These are phyloP conservation scores for Chiroxiphia lanceolata DNA, from an alignment of 2,797 vertebrate genomes.

Conservation along the genomic window DNA sequence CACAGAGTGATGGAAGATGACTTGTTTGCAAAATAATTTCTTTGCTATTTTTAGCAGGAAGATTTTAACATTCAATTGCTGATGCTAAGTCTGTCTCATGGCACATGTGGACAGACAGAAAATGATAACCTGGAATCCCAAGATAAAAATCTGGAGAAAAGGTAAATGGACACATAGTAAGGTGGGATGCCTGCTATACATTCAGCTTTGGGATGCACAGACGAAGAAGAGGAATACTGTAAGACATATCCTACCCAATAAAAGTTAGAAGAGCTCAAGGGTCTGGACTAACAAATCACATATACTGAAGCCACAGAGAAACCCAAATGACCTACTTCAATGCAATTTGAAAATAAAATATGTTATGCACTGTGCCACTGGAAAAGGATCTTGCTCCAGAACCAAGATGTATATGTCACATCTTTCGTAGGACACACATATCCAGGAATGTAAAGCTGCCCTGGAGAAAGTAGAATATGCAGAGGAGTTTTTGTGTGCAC, in stretches of 20 bases:
- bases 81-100: not conserved
- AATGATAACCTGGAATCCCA: not conserved
- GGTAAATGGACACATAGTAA: not conserved
- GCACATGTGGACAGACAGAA: not conserved
- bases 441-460: not conserved
- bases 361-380: not conserved
- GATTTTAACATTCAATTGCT: not conserved
- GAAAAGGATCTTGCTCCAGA: not conserved
- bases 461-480: not conserved
- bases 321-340: not conserved
- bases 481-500: not conserved
- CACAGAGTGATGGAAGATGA: not conserved
- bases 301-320: not conserved
- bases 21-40: not conserved
- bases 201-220: not conserved
- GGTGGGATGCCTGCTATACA: not conserved
- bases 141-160: not conserved
- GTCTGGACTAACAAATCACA: not conserved
- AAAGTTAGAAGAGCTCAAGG: not conserved
- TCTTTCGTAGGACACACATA: not conserved
- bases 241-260: not conserved
- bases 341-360: not conserved
- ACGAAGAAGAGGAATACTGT: not conserved
- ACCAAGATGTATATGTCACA: fast-evolving
- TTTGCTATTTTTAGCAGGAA: not conserved